phyloP scores from a whole-genome alignment of 2,888 invertebrate species.

The Apoderus coryli region DNA sequence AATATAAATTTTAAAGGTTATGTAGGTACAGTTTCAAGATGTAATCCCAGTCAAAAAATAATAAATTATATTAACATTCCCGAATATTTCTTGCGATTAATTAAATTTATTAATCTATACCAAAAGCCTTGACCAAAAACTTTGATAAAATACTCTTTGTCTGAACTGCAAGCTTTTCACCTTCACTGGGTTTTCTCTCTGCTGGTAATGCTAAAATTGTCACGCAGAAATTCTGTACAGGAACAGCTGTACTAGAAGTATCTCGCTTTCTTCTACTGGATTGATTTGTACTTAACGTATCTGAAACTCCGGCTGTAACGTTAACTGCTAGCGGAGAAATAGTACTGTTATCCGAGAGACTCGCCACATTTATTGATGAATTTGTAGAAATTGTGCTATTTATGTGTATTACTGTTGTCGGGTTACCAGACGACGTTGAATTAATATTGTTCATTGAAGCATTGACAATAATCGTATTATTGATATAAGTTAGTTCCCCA shows the following conservation, averaged over 20 bases:
- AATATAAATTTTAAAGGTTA: no score
- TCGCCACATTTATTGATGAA: conserved; percentile 5
- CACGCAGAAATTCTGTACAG: conserved; percentile 23
- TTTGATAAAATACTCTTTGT: conserved; percentile 19
- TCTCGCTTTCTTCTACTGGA: conserved; percentile 14
- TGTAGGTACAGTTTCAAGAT: no score
- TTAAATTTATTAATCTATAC: conserved; percentile 13
- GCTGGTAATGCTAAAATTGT: conserved; percentile 25
- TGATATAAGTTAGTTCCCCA: conserved; percentile 21
- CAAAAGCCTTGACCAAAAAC: conserved; percentile 21
- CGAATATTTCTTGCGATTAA: no score
- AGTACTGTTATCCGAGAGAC: conserved; percentile 7
- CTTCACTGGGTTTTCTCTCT: conserved; percentile 20
- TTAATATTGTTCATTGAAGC: conserved; percentile 14
- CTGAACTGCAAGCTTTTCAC: conserved; percentile 19
- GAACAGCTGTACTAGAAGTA: conserved; percentile 8
- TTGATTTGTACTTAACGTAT: conserved; percentile 7
- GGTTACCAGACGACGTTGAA: conserved; percentile 8
- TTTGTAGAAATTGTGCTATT: conserved; percentile 9
- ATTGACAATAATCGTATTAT: conserved; percentile 19
- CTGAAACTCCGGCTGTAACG: conserved; percentile 10
- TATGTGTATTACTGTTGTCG: conserved; percentile 4
- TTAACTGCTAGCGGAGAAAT: conserved; percentile 7
- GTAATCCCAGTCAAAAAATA: no score
- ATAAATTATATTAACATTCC: no score